These are phyloP conservation scores for Chondrilla cf. caribensis DNA, from an alignment of 37 sponge, comb jelly and placozoan genomes.

Conservation along the genomic window DNA sequence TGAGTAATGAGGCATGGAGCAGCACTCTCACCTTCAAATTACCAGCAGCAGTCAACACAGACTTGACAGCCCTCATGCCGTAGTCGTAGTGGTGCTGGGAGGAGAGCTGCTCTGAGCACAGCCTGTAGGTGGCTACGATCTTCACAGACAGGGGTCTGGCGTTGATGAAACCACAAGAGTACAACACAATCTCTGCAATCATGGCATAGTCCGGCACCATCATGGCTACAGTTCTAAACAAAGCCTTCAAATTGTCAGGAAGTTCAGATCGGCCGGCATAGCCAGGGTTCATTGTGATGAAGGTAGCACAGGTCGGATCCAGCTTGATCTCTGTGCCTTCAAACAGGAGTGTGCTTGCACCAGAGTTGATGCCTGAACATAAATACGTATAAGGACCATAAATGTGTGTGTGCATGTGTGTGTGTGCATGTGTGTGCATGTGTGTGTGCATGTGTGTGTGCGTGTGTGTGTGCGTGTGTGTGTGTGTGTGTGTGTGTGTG, in stretches of 20 bases:
- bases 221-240: slow-evolving; percentile 99
- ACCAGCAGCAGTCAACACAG: slow-evolving; percentile 98
- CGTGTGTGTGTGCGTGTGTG: too few species aligned
- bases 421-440: not conserved
- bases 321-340: slow-evolving; percentile 99
- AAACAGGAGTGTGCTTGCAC: slow-evolving; percentile 81
- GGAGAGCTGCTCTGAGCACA: slow-evolving; percentile 99
- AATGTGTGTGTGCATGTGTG: too few species aligned
- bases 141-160: slow-evolving; percentile 98
- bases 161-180: slow-evolving; percentile 97
- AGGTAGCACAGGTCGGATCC: slow-evolving; percentile 96
- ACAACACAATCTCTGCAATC: slow-evolving; percentile 98
- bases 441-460: not conserved
- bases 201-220: slow-evolving; percentile 99
- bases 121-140: slow-evolving; percentile 97
- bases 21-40: slow-evolving; percentile 87
- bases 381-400: not conserved
- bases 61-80: slow-evolving; percentile 99
- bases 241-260: slow-evolving; percentile 97
- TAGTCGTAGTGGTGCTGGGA: slow-evolving; percentile 99
- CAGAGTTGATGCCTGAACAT: slow-evolving; percentile 59
- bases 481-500: too few species aligned
- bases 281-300: slow-evolving; percentile 99
- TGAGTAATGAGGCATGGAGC: not conserved
- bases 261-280: slow-evolving; percentile 99